phyloP scores from a whole-genome alignment of 1,140 invertebrate species.

The Danaus plexippus region DNA sequence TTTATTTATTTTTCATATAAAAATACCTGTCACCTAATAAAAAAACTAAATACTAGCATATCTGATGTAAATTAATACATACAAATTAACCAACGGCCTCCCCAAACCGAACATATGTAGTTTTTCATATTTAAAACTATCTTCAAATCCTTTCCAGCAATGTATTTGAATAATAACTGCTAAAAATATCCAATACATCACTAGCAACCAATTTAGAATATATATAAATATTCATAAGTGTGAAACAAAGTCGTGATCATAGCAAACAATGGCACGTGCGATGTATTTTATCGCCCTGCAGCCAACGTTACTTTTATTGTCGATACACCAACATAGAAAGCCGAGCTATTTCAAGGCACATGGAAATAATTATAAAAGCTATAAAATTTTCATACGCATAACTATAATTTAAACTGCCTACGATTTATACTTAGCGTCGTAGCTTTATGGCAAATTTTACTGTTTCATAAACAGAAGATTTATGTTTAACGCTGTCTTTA shows the following conservation, averaged over 20 bases:
- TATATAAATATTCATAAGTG: too few relatives aligned
- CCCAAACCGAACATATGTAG: not conserved
- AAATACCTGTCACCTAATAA: not conserved
- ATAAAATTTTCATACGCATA: too few relatives aligned
- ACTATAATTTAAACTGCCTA: too few relatives aligned
- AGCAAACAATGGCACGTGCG: conserved; percentile 12
- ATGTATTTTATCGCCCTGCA: conserved; percentile 22
- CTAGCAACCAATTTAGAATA: too few relatives aligned
- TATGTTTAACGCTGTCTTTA: too few relatives aligned
- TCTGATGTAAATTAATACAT: conserved; percentile 1
- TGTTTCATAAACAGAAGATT: too few relatives aligned
- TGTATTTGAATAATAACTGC: too few relatives aligned
- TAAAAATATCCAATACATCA: too few relatives aligned
- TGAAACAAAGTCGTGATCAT: not conserved
- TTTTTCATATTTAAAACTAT: conserved; percentile 7
- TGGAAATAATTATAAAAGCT: not conserved
- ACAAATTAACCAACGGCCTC: conserved; percentile 2
- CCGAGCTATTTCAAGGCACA: conserved; percentile 1
- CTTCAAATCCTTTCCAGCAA: not conserved
- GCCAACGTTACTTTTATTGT: conserved; percentile 17
- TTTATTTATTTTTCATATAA: conserved; percentile 1
- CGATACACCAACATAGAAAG: conserved; percentile 1
- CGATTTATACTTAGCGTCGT: too few relatives aligned
- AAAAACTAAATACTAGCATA: conserved; percentile 1
- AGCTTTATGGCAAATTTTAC: too few relatives aligned